Evolutionary conservation across 2,113 vertebrate genomes (phyloP).

Genomic region (Glaucidium brasilianum): DNA sequence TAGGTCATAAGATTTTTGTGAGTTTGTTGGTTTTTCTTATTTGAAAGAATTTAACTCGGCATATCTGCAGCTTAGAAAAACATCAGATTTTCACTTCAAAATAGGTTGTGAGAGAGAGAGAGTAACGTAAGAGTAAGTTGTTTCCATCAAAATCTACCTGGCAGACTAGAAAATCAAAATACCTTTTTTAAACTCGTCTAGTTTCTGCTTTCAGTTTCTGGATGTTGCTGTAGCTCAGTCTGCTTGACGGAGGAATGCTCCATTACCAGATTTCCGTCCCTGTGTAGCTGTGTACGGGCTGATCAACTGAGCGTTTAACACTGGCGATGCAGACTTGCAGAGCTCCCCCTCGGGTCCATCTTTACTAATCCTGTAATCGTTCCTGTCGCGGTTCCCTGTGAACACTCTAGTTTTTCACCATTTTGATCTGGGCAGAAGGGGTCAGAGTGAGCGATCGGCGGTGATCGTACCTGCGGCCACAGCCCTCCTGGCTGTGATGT

Average conservation of each 20-base stretch:
- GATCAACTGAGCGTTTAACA: background rate
- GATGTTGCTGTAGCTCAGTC: background rate
- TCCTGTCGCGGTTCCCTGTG: background rate
- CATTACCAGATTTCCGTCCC: background rate
- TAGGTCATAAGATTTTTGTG: background rate
- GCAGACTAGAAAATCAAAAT: background rate
- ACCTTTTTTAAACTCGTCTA: background rate
- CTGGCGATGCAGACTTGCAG: background rate
- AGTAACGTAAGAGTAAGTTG: background rate
- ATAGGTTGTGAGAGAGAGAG: background rate
- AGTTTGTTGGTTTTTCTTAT: background rate
- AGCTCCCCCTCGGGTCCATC: slow-evolving; percentile 10
- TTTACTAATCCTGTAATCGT: background rate
- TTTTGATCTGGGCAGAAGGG: background rate
- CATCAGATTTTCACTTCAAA: background rate
- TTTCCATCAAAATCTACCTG: background rate
- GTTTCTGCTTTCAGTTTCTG: slow-evolving; percentile 30
- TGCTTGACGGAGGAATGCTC: background rate
- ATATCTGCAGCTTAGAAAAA: background rate
- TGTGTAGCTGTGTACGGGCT: background rate
- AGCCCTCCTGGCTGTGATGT: background rate
- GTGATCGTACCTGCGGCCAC: rapidly evolving
- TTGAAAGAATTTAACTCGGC: background rate
- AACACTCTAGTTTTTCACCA: background rate
- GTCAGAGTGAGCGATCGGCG: background rate